Conservation (phyloP, 2,888 invertebrate species). For the Dyspetes luteomarginatus region DNA sequence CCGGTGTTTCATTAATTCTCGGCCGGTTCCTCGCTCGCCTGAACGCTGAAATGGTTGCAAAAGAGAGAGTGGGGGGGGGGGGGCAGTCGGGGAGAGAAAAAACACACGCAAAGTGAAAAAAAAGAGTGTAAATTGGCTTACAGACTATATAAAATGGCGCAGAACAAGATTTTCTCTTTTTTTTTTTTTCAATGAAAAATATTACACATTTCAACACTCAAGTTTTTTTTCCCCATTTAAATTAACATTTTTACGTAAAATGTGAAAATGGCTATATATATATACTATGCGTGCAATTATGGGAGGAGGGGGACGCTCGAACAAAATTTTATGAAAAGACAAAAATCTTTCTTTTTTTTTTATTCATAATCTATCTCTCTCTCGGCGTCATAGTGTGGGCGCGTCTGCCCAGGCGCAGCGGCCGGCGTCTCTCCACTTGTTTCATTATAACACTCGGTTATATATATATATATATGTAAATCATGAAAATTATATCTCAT, state of each 20-base stretch:
- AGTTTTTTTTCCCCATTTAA: neutral
- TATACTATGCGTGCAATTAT: slow-evolving; percentile 23
- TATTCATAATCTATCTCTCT: slow-evolving; percentile 57
- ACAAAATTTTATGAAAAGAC: slow-evolving; percentile 36
- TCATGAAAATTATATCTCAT: slow-evolving; percentile 11
- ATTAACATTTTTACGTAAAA: neutral
- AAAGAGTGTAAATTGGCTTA: slow-evolving; percentile 70
- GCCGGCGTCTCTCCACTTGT: slow-evolving; percentile 79
- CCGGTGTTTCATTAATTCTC: slow-evolving; percentile 65
- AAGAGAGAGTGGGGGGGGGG: slow-evolving; percentile 52
- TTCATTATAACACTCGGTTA: slow-evolving; percentile 38
- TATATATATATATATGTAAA: neutral
- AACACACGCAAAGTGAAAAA: slow-evolving; percentile 66
- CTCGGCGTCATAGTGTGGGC: slow-evolving; percentile 72
- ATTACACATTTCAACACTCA: slow-evolving; percentile 22
- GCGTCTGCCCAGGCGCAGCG: slow-evolving; percentile 76
- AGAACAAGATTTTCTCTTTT: slow-evolving; percentile 32
- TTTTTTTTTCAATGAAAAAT: neutral
- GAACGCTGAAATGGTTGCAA: slow-evolving; percentile 77
- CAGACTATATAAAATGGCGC: slow-evolving; percentile 70
- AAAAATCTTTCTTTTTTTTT: slow-evolving; percentile 1
- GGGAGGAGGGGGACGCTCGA: slow-evolving; percentile 4
- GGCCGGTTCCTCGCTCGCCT: slow-evolving; percentile 74
- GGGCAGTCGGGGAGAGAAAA: slow-evolving; percentile 39
- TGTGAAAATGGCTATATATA: neutral